These are phyloP conservation scores for Empis livida DNA, from an alignment of 2,888 invertebrate species.

Conservation along the genomic window DNA sequence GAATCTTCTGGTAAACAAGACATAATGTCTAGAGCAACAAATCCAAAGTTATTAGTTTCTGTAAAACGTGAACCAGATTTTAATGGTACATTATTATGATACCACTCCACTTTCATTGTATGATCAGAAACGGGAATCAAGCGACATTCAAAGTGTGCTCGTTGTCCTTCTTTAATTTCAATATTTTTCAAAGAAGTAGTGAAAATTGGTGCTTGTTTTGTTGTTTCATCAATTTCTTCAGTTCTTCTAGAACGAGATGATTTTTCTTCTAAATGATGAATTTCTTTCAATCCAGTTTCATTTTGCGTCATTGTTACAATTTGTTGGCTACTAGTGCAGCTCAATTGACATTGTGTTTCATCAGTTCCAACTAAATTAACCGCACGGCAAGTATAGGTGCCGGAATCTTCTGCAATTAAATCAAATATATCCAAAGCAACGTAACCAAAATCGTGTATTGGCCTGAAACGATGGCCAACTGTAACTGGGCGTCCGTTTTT, in stretches of 20 bases:
- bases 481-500: slow-evolving; percentile 90
- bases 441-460: slow-evolving; percentile 97
- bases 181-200: slow-evolving; percentile 84
- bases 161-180: slow-evolving; percentile 86
- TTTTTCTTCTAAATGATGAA: slow-evolving; percentile 77
- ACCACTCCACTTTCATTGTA: slow-evolving; percentile 92
- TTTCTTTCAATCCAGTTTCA: slow-evolving; percentile 76
- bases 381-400: slow-evolving; percentile 86
- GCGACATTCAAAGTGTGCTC: slow-evolving; percentile 89
- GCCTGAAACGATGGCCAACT: slow-evolving; percentile 87
- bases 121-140: slow-evolving; percentile 88
- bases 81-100: slow-evolving; percentile 77
- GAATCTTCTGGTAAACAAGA: slow-evolving; percentile 93
- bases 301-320: slow-evolving; percentile 78
- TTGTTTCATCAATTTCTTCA: slow-evolving; percentile 66
- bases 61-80: slow-evolving; percentile 92
- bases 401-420: slow-evolving; percentile 90
- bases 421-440: slow-evolving; percentile 95
- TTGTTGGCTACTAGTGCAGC: slow-evolving; percentile 63
- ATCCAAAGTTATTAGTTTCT: slow-evolving; percentile 94
- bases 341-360: slow-evolving; percentile 62
- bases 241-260: slow-evolving; percentile 62
- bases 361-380: slow-evolving; percentile 82
- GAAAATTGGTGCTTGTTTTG: slow-evolving; percentile 85
- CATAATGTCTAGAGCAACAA: slow-evolving; percentile 91